Base-by-base conservation (phyloP, 1,140 invertebrate species). In the Drosophila insularis region DNA sequence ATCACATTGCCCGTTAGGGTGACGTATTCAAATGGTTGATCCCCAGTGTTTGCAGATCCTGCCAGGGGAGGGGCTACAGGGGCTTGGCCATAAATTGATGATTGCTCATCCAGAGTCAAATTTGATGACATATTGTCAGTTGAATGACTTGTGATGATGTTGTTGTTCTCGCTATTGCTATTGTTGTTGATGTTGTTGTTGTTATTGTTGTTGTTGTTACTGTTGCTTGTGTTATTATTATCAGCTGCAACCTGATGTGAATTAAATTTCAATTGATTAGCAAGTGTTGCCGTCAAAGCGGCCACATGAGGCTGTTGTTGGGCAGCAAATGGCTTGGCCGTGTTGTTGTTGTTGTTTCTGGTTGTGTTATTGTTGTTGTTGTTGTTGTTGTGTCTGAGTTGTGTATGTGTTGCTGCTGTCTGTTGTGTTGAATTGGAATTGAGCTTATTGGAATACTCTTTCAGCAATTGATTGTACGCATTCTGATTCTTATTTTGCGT, bases 181-280 rank as follows among this genome's bases (percentile, higher is more conserved):
- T 2, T 69, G 69, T 27, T 75, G 50, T 31, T 32, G 70, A 55
- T 65, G 60, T 21, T 50, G 63, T 5, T 76, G 14, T 67, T 53
- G 56, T 43, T 37, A n/a, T 43, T 66, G 55, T n/a, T 81, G 64
- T 17, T 73, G 39, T 13, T 74, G 60, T 23, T 77, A 43, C n/a
- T 70, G 71, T 66, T 77, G 74, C 63, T 70, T 73, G 68, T 46
- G 80, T 59, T 59, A 62, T 77, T 74, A 17, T 58, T 58, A 58
- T 58, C 55, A 58, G 55, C 55, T 58, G 74, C 67, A 76, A 76
- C 81, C 89, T 90, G 89, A 84, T 89, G 78, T 79, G 89, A 78
- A 82, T 91, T 89, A 91, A 91, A 89, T 89, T 90, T 91, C 76
- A 91, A 90, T 87, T 91, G 85, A 89, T 91, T 91, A 91, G 85